Conservation (phyloP, 2,888 invertebrate species). For the Nomada ferruginata region DNA sequence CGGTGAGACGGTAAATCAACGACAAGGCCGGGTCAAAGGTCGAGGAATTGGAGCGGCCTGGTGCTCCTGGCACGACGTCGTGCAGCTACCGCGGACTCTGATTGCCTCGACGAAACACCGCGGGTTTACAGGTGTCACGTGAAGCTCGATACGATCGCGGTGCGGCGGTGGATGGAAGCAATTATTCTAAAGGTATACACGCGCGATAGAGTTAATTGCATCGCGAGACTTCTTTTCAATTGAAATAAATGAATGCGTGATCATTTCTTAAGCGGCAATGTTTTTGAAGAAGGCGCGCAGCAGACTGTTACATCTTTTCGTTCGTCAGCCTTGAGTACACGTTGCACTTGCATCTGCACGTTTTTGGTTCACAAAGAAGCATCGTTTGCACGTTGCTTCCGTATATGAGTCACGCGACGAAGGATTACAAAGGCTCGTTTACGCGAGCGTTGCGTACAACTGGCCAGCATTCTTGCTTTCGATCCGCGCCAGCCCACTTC, state of each 20-base stretch:
- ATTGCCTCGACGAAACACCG: slow-evolving; percentile 19
- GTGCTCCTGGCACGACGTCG: slow-evolving; percentile 49
- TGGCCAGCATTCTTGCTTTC: slow-evolving; percentile 28
- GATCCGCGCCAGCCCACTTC: slow-evolving; percentile 23
- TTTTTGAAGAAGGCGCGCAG: too few species aligned
- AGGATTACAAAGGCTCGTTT: slow-evolving; percentile 64
- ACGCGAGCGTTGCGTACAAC: slow-evolving; percentile 60
- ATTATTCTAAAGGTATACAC: too few species aligned
- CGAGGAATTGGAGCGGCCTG: slow-evolving; percentile 65
- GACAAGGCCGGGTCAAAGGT: slow-evolving; percentile 65
- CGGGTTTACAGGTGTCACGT: slow-evolving; percentile 41
- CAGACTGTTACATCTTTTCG: neutral
- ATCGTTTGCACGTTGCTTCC: slow-evolving; percentile 65
- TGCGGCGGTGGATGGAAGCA: too few species aligned
- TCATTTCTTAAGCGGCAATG: neutral
- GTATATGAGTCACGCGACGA: slow-evolving; percentile 59
- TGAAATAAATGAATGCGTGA: too few species aligned
- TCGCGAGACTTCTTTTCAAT: too few species aligned
- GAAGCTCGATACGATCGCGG: neutral
- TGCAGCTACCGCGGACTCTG: slow-evolving; percentile 26
- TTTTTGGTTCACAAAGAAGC: slow-evolving; percentile 43
- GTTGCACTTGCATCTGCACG: neutral
- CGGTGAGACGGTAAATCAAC: slow-evolving; percentile 68
- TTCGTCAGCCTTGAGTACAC: neutral
- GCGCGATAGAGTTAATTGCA: too few species aligned